A percentile compares a stretch with the other conserved stretches of the same genome.
These are phyloP conservation scores for Megalopta genalis DNA, from an alignment of 1,140 invertebrate species.

Conservation along the genomic window DNA sequence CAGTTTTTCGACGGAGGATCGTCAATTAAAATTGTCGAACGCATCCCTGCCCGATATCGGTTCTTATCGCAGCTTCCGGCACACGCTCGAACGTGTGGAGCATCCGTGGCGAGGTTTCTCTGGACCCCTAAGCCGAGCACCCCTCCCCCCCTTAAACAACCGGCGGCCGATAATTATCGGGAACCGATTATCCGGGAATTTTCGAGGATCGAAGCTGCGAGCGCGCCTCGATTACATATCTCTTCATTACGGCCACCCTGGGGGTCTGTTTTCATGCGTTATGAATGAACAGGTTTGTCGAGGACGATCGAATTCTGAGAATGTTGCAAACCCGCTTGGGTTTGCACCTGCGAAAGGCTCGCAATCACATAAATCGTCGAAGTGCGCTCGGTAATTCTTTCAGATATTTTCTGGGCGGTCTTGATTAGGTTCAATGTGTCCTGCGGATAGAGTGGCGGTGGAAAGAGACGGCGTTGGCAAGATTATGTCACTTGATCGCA, in stretches of 20 bases:
- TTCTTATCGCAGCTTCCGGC: conserved; percentile 23
- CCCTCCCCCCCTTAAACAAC: neutral
- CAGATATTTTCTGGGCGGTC: too few species aligned
- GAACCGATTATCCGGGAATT: conserved; percentile 33
- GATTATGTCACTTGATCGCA: too few species aligned
- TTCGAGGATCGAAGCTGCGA: neutral
- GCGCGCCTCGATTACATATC: conserved; percentile 5
- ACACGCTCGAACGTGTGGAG: conserved; percentile 17
- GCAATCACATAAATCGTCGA: too few species aligned
- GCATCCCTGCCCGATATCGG: neutral
- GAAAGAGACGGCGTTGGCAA: too few species aligned
- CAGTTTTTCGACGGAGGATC: too few species aligned
- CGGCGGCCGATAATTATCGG: conserved; percentile 15
- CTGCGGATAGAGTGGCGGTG: too few species aligned
- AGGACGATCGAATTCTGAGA: neutral
- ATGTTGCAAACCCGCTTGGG: neutral
- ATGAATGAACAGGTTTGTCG: neutral
- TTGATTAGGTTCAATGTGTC: too few species aligned
- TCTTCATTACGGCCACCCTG: conserved; percentile 16
- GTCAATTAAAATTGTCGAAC: too few species aligned
- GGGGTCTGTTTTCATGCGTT: neutral
- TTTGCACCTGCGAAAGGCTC: too few species aligned
- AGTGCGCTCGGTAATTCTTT: too few species aligned
- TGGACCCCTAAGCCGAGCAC: neutral
- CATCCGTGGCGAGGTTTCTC: neutral